These are phyloP conservation scores for Himalopsyche anomala DNA, from an alignment of 2,888 invertebrate genomes.

Conservation along the genomic window DNA sequence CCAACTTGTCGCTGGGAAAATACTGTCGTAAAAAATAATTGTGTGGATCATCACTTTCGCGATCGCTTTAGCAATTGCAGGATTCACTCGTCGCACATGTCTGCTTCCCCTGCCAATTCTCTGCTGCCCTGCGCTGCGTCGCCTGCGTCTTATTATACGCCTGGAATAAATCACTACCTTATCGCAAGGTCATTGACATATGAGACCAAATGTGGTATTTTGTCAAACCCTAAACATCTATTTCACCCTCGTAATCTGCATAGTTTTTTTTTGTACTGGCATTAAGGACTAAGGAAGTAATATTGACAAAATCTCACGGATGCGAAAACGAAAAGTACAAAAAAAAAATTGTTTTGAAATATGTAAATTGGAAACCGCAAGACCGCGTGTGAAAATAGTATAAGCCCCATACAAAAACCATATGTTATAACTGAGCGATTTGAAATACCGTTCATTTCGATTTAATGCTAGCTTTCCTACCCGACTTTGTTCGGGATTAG, in stretches of 20 bases:
- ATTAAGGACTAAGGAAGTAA: conserved; percentile 54
- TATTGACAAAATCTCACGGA: conserved; percentile 60
- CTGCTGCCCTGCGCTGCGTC: too few species aligned
- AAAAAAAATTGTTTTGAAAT: conserved; percentile 57
- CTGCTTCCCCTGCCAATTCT: too few species aligned
- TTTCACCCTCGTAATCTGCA: conserved; percentile 57
- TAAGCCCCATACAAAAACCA: neutral
- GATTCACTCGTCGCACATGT: too few species aligned
- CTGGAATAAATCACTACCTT: too few species aligned
- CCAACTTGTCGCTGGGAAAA: too few species aligned
- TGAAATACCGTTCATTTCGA: neutral
- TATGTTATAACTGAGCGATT: neutral
- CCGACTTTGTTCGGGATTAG: too few species aligned
- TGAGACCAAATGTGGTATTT: neutral
- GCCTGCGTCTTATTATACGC: too few species aligned
- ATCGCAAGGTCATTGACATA: conserved; percentile 55
- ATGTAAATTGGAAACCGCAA: conserved; percentile 60
- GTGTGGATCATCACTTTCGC: too few species aligned
- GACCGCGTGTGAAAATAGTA: conserved; percentile 60
- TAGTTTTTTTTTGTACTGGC: conserved; percentile 53
- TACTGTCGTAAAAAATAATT: too few species aligned
- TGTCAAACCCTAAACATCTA: conserved; percentile 39
- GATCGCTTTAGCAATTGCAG: too few species aligned
- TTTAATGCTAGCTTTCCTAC: too few species aligned
- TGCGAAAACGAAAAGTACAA: conserved; percentile 41